Evolutionary conservation across 2,797 vertebrate genomes (phyloP), one percentile per base, ranked within the genome.

Genomic region (Anniella stebbinsi): DNA sequence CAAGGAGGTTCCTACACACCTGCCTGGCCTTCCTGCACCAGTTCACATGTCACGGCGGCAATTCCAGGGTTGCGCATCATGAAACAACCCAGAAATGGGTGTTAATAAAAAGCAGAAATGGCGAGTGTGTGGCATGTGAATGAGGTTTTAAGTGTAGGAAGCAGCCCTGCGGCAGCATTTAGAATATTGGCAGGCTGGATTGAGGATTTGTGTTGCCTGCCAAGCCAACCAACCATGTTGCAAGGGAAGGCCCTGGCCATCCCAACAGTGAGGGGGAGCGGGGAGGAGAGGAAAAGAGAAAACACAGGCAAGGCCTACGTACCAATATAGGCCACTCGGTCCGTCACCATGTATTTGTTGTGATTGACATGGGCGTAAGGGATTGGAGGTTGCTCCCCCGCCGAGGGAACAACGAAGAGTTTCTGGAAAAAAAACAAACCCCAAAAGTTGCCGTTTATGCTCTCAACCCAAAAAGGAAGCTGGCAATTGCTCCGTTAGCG

Each of bases 341-440:
- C 98, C 0, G 98, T 98, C 72, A 98, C 98, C 98, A 98, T 98
- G 95, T 97, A 98, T 92, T 98, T 98, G 92, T 98, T 98, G 28
- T 98, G 98, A 93, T 98, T 98, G 86, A 98, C 98, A 18, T 97
- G 96, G 2, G 97, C 95, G 63, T 94, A 98, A 2, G 97, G 97
- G 87, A 98, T 98, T 91, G 94, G 94, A 88, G 73, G 92, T 94
- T 97, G 97, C 90, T 96, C 94, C 0, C 63, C 69, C 0, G 95
- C 97, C 1, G 96, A 96, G 23, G 97, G 97, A 33, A 98, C 97
- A 5, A 94, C 94, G 57, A 98, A 98, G 67, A 98, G 84, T 96
- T 96, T 98, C 98, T 98, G 95, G 67, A 84, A 80, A 21, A 51
- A 10, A 90, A 51, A 90, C 9, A 36, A 80, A 80, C 7, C 28